These are phyloP conservation scores for Rhopilema esculentum DNA, from an alignment of 30 jellyfish, hydroid and myxozoan species.

Conservation along the genomic window DNA sequence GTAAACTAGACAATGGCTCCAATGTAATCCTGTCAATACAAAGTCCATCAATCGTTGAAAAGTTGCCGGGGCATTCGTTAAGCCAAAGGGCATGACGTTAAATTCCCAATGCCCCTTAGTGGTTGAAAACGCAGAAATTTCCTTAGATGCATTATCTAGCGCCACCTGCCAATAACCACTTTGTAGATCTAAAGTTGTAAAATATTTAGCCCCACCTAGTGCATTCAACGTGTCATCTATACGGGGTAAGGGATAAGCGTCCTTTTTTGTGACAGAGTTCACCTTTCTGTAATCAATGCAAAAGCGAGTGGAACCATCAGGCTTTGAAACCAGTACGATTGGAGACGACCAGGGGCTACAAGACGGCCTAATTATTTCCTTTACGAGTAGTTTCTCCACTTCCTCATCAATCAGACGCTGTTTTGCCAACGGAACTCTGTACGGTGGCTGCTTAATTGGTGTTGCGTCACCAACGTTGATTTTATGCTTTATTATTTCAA, in stretches of 20 bases:
- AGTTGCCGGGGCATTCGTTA: constrained; percentile 8
- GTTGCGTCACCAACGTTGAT: no score
- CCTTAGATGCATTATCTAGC: no score
- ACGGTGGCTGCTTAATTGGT: no score
- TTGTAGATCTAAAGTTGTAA: constrained; percentile 66
- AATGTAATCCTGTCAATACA: constrained; percentile 10
- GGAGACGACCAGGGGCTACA: constrained; percentile 83
- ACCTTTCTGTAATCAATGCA: constrained; percentile 75
- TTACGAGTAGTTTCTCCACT: no score
- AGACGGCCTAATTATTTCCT: no score
- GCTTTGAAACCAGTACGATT: constrained; percentile 60
- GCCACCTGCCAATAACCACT: no score
- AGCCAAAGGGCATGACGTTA: constrained; percentile 14
- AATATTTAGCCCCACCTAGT: constrained; percentile 27
- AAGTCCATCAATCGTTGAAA: constrained; percentile 25
- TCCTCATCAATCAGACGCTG: no score
- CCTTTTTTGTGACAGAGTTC: constrained; percentile 62
- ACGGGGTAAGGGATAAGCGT: constrained; percentile 72
- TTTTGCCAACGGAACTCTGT: no score
- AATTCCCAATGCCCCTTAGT: constrained; percentile 36
- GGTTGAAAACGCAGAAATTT: constrained; percentile 54
- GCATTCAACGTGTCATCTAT: constrained; percentile 59
- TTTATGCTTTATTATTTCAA: no score
- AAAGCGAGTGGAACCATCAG: constrained; percentile 62
- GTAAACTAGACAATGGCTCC: constrained; percentile 56